Evolutionary conservation across 2,113 vertebrate species (phyloP).

Genomic region (Rhinogobius similis): DNA sequence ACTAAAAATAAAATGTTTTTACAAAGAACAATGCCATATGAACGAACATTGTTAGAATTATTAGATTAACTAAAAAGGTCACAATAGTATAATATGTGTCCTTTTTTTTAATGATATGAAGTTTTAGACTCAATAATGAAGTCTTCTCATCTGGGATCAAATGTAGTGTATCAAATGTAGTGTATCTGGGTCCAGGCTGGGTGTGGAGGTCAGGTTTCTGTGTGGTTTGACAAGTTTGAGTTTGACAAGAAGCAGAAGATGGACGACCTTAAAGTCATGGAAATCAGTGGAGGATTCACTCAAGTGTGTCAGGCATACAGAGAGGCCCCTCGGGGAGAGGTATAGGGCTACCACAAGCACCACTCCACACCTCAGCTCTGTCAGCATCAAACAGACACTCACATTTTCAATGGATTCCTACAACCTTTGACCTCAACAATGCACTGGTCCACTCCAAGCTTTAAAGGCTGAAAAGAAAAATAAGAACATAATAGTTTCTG

Average conservation of each 20-base stretch:
- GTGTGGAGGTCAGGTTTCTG: not conserved
- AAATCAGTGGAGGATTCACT: slow-evolving; percentile 33
- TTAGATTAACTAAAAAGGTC: too few relatives aligned
- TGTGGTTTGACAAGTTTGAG: slow-evolving; percentile 29
- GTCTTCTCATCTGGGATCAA: not conserved
- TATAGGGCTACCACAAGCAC: slow-evolving; percentile 23
- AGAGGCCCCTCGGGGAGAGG: slow-evolving; percentile 20
- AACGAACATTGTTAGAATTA: too few relatives aligned
- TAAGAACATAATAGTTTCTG: not conserved
- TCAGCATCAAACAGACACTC: slow-evolving; percentile 27
- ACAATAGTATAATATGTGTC: too few relatives aligned
- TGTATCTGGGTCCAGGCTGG: not conserved
- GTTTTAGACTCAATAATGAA: too few relatives aligned
- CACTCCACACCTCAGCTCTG: slow-evolving; percentile 10
- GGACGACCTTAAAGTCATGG: slow-evolving; percentile 27
- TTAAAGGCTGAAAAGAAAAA: slow-evolving; percentile 1
- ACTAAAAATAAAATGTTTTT: too few relatives aligned
- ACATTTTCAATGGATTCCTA: slow-evolving; percentile 2
- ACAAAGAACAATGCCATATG: too few relatives aligned
- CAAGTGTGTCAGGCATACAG: slow-evolving; percentile 40
- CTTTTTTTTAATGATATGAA: too few relatives aligned
- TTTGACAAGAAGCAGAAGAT: slow-evolving; percentile 42
- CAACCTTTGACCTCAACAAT: not conserved
- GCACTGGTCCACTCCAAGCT: not conserved
- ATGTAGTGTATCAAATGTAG: not conserved